Base-by-base conservation (phyloP, 2,888 invertebrate species). In the Escarpia spicata region DNA sequence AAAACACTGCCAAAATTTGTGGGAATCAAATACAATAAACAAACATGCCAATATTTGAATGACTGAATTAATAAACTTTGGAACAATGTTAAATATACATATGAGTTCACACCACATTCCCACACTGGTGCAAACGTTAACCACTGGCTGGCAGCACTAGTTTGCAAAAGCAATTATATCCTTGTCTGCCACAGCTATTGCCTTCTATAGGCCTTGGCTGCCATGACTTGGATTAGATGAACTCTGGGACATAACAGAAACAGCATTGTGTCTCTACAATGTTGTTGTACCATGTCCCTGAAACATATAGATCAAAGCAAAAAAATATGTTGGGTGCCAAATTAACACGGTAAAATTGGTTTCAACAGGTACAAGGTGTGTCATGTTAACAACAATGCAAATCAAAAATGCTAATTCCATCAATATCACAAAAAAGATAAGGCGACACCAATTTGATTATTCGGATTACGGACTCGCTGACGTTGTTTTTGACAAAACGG, bases 211-310 rank as follows among this genome's bases (percentile, higher is more conserved):
- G 43, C 37, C 26, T 90, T 90, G 6, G 31, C 37, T 92, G 92
- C 45, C 92, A 52, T 90, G 90, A 90, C 89, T 52, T 44, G 90
- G 92, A 90, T 90, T 44, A 92, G 90, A 92, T 44, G 43, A 52
- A 92, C 92, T 37, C 92, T 52, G 52, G 90, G 90, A 43, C 44
- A 90, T 19, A 92, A 90, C 6, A 52, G 92, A 90, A 90, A 45
- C 92, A 44, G 58, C 90, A 75, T 75, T 75, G 75, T 75, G 26
- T 75, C 0, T 75, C 75, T 19, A 2, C 26, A 3, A 75, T 26
- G 3, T 75, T 75, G 75, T n/a, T 75, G 75, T 75, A 1, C 75
- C 75, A 75, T 1, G 75, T 75, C 26, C 26, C 75, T 26, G 75
- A 75, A 75, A 75, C 75, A 75, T 75, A 90, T 52, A 90, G 3